Evolutionary conservation across 2,113 vertebrate genomes (phyloP), one percentile per base, ranked within the genome.

Genomic region (Corythornis madagascariensis): DNA sequence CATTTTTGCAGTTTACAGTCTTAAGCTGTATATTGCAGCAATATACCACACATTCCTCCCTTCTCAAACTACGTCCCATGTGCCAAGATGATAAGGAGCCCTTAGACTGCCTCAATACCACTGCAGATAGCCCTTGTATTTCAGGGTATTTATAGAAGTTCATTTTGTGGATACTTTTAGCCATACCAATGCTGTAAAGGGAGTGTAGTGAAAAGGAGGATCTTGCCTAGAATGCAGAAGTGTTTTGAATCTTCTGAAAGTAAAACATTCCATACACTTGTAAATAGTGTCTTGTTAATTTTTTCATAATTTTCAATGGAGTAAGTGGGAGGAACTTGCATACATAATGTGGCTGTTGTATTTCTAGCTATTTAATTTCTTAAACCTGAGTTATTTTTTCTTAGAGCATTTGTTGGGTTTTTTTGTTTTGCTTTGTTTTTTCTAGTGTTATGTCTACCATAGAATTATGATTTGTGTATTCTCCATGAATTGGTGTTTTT

Each of bases 1-100:
- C 3, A 25, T 47, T 82, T 89, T 79, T 88, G 40, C 9, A 72
- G 18, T 19, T 63, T 56, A 55, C 10, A 26, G 10, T 59, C 29
- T n/a, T 19, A 25, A 9, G 2, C 17, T 61, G 13, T 38, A 21
- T 57, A 13, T 29, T 66, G 56, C 18, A 70, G 10, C 17, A 18
- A 22, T 3, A 5, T 20, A 43, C 3, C 8, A n/a, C 1, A 2
- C 4, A 14, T 6, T 63, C 8, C 25, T 47, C 8, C 43, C 8
- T 38, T 86, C 38, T 52, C 9, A 61, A 53, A 13, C 10, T 40
- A n/a, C 1, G 0, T 10, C 24, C 13, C 7, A 10, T 5, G 4
- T 20, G 31, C 7, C 12, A 52, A 59, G 15, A 42, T 29, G 17
- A 17, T 22, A 48, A 31, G 14, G 18, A 81, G 35, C 28, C 22